These are phyloP conservation scores for Orthosia cruda DNA, from an alignment of 2,888 invertebrate genomes.

Conservation along the genomic window DNA sequence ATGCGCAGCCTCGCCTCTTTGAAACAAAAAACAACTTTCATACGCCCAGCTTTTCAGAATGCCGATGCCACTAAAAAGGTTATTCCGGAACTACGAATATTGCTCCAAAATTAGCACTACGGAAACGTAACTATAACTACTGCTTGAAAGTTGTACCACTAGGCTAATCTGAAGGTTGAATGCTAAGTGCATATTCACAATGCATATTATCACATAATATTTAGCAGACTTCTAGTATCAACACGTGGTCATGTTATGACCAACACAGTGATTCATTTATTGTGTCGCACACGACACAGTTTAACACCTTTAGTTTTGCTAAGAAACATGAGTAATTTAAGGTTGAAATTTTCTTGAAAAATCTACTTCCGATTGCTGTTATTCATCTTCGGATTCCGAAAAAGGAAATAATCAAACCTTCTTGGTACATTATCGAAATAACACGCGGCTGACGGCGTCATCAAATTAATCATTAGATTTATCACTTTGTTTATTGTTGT, in stretches of 20 bases:
- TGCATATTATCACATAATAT: slow-evolving; percentile 46
- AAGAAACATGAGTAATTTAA: slow-evolving; percentile 66
- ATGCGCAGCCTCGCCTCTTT: not conserved
- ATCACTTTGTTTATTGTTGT: slow-evolving; percentile 37
- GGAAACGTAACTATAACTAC: not conserved
- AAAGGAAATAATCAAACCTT: slow-evolving; percentile 13
- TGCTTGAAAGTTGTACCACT: slow-evolving; percentile 40
- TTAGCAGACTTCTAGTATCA: slow-evolving; percentile 39
- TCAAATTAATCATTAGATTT: slow-evolving; percentile 5
- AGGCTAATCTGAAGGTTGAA: slow-evolving; percentile 36
- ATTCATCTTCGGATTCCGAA: slow-evolving; percentile 42
- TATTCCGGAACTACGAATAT: slow-evolving; percentile 10
- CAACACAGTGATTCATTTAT: slow-evolving; percentile 62
- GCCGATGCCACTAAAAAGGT: not conserved
- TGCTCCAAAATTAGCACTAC: slow-evolving; percentile 1
- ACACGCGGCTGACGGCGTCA: not conserved
- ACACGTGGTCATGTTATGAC: slow-evolving; percentile 44
- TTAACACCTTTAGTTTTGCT: slow-evolving; percentile 50
- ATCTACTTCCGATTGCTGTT: slow-evolving; percentile 43
- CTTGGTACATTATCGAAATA: not conserved
- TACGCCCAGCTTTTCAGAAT: slow-evolving; percentile 12
- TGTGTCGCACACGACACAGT: slow-evolving; percentile 41
- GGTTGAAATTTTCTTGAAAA: slow-evolving; percentile 44
- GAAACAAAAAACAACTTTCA: not conserved
- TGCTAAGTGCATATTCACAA: slow-evolving; percentile 29